Conservation (phyloP, 1,140 invertebrate genomes). For the Caenorhabditis briggsae region DNA sequence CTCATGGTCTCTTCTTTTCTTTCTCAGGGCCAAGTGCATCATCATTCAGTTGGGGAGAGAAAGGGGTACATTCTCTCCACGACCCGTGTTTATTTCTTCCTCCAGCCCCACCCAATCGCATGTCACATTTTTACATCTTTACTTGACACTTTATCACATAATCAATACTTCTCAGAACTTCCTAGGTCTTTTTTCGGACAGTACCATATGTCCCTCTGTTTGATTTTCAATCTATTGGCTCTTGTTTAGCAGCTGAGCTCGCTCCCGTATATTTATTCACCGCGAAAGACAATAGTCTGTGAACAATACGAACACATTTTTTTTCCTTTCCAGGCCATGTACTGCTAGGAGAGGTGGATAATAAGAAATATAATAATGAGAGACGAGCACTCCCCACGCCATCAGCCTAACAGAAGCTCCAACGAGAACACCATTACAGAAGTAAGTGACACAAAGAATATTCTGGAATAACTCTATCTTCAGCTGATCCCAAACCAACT, state of each 20-base stretch:
- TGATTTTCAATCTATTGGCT: neutral
- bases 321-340: constrained; percentile 3
- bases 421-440: neutral
- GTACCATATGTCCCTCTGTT: neutral
- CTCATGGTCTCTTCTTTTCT: neutral
- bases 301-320: neutral
- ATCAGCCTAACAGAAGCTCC: neutral
- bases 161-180: neutral
- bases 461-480: neutral
- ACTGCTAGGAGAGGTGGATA: neutral
- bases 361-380: constrained; percentile 25
- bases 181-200: neutral
- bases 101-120: constrained; percentile 30
- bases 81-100: constrained; percentile 49
- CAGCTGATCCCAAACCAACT: constrained; percentile 62
- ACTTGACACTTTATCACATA: constrained; percentile 25
- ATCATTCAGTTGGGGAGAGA: constrained; percentile 33
- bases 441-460: constrained; percentile 1
- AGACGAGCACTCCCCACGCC: constrained; percentile 30
- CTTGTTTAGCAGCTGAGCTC: constrained; percentile 2
- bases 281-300: neutral
- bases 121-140: constrained; percentile 41
- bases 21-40: constrained; percentile 45
- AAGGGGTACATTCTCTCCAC: constrained; percentile 4
- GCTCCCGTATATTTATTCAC: neutral